Conservation (phyloP, 2,113 vertebrate genomes). For the Neogobius melanostomus region DNA sequence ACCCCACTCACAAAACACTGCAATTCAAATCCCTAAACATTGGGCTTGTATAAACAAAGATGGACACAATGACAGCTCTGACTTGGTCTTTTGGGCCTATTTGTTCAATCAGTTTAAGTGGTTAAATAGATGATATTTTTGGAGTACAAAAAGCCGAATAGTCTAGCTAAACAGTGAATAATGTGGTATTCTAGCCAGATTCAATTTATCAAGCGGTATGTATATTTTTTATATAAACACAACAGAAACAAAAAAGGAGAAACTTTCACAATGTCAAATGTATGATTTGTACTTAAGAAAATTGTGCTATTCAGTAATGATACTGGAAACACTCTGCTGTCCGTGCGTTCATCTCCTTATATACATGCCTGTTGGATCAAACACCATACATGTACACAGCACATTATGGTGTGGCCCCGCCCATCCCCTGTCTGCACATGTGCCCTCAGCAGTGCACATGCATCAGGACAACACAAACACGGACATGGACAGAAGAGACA, state of each 20-base stretch:
- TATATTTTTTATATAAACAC: not conserved
- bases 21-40: slow-evolving; percentile 22
- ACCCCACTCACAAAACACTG: slow-evolving; percentile 27
- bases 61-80: slow-evolving; percentile 2
- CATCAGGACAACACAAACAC: slow-evolving; percentile 36
- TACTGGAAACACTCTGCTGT: not conserved
- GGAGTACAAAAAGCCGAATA: too few species aligned
- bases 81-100: not conserved
- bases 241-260: too few species aligned
- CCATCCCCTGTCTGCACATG: slow-evolving; percentile 31
- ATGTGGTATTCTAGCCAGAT: not conserved
- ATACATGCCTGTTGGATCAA: slow-evolving; percentile 22
- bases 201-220: not conserved
- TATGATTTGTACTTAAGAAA: too few species aligned
- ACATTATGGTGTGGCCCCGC: slow-evolving; percentile 42
- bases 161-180: not conserved
- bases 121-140: too few species aligned
- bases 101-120: too few species aligned
- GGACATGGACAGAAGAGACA: slow-evolving; percentile 40
- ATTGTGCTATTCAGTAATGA: too few species aligned
- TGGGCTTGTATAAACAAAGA: not conserved
- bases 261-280: too few species aligned
- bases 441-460: slow-evolving; percentile 56
- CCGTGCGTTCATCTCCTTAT: not conserved
- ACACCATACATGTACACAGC: slow-evolving; percentile 45